phyloP scores from a whole-genome alignment of 1,140 invertebrate genomes.

The Centruroides sculpturatus region DNA sequence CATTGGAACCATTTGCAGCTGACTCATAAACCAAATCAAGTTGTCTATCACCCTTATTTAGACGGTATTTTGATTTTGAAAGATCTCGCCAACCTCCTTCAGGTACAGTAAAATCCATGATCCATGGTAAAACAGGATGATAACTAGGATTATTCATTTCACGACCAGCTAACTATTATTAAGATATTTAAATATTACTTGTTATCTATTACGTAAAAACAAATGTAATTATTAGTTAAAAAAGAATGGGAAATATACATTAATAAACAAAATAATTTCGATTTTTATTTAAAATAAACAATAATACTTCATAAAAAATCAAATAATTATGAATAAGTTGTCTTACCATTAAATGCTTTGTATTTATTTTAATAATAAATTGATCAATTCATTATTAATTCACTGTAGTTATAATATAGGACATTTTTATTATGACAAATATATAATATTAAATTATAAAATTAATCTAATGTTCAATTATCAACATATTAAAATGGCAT shows the following conservation, averaged over 20 bases:
- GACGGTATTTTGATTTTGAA: slow-evolving; percentile 82
- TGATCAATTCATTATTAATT: too few relatives aligned
- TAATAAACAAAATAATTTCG: too few relatives aligned
- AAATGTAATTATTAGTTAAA: not conserved
- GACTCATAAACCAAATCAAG: slow-evolving; percentile 76
- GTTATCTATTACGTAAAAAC: not conserved
- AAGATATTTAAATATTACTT: not conserved
- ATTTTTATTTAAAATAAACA: too few relatives aligned
- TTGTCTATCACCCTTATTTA: slow-evolving; percentile 93
- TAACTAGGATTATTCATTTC: slow-evolving; percentile 69
- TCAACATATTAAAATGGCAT: too few relatives aligned
- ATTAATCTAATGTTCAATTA: too few relatives aligned
- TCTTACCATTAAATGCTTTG: too few relatives aligned
- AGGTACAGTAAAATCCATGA: slow-evolving; percentile 74
- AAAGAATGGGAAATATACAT: not conserved
- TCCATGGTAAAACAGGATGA: slow-evolving; percentile 94
- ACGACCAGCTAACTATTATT: slow-evolving; percentile 50
- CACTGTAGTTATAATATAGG: too few relatives aligned
- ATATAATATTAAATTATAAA: too few relatives aligned
- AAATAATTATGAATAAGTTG: too few relatives aligned
- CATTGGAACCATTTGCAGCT: slow-evolving; percentile 3
- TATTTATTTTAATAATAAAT: too few relatives aligned
- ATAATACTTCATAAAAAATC: too few relatives aligned
- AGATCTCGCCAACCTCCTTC: slow-evolving; percentile 83
- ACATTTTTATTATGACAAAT: too few relatives aligned